Evolutionary conservation across 2,888 invertebrate species (phyloP).

Genomic region (Harmothoe impar): DNA sequence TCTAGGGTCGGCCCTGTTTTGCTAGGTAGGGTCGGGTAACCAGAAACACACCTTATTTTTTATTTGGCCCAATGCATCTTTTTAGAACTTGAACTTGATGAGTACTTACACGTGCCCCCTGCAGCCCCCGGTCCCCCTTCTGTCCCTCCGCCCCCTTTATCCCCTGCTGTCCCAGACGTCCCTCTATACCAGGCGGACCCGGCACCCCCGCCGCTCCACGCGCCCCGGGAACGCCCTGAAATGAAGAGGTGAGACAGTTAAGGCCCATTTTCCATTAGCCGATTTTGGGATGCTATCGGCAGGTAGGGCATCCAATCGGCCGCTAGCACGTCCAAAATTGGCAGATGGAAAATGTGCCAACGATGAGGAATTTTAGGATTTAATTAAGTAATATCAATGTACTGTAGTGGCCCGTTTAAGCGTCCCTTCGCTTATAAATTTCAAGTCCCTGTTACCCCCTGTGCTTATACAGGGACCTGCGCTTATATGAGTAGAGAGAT

Average conservation of each 20-base stretch:
- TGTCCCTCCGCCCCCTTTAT: constrained; percentile 15
- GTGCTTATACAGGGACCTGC: too few relatives aligned
- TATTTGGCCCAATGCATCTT: too few relatives aligned
- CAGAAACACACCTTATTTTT: too few relatives aligned
- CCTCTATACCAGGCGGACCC: constrained; percentile 30
- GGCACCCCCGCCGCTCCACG: neutral
- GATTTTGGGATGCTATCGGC: neutral
- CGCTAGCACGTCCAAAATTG: neutral
- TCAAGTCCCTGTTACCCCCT: too few relatives aligned
- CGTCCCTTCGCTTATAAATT: too few relatives aligned
- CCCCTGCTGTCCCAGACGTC: neutral
- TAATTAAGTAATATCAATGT: neutral
- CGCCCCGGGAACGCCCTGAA: neutral
- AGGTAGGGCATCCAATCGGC: neutral
- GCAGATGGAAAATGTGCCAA: neutral
- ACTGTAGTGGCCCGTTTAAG: neutral
- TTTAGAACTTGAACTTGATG: too few relatives aligned
- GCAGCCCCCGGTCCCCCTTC: neutral
- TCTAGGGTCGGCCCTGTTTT: too few relatives aligned
- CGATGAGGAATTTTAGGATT: neutral
- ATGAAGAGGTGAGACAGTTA: too few relatives aligned
- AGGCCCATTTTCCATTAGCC: neutral
- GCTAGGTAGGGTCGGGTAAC: too few relatives aligned
- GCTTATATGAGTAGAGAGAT: too few relatives aligned
- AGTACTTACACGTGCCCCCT: neutral